Conservation (phyloP, 2,797 vertebrate genomes). For the Phrynocephalus vlangalii region DNA sequence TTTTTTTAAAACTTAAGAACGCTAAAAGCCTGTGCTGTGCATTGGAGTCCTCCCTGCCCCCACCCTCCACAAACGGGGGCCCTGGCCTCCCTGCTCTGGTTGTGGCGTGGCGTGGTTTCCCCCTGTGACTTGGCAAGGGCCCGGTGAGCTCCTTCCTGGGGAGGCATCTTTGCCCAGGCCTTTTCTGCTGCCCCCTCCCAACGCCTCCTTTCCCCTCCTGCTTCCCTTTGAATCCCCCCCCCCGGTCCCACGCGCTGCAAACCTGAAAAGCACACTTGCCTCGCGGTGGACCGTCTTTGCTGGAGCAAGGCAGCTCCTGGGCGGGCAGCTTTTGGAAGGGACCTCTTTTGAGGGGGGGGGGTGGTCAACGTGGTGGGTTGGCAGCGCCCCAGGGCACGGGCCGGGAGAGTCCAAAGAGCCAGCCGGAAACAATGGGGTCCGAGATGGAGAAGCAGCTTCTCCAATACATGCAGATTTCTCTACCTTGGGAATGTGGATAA, state of each 20-base stretch:
- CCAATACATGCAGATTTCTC: background rate
- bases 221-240: fast-evolving
- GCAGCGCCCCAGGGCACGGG: too few species aligned
- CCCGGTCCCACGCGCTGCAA: background rate
- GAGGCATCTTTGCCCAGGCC: background rate
- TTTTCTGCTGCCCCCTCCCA: background rate
- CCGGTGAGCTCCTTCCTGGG: too few species aligned
- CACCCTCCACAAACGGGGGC: background rate
- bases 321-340: background rate
- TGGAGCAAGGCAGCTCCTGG: background rate
- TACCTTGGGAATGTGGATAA: too few species aligned
- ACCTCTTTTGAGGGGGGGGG: too few species aligned
- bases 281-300: background rate
- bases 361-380: too few species aligned
- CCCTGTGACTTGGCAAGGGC: background rate
- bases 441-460: background rate
- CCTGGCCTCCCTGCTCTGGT: background rate
- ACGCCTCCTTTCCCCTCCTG: too few species aligned
- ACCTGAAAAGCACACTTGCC: background rate
- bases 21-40: constrained; percentile 40
- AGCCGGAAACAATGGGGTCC: background rate
- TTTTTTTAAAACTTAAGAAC: constrained; percentile 38
- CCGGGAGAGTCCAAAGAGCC: background rate
- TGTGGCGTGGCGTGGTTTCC: background rate
- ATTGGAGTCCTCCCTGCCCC: background rate